Percentiles rank a stretch among this genome's conserved stretches.
phyloP scores from a whole-genome alignment of 2,113 vertebrate genomes.

The Trematomus loennbergii region DNA sequence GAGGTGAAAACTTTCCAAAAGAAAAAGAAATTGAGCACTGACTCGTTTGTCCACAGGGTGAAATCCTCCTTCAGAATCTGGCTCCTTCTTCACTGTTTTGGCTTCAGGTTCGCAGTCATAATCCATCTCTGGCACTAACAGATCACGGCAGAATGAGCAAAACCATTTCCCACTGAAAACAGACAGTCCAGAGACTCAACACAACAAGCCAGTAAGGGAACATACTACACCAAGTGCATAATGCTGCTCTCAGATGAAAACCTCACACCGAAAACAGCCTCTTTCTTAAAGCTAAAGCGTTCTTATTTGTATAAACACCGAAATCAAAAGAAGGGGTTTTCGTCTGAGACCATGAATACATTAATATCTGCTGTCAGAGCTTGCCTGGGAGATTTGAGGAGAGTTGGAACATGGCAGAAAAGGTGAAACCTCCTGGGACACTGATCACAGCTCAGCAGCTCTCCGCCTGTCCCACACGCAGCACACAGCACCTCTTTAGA shows the following conservation, averaged over 20 bases:
- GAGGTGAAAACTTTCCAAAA: background rate
- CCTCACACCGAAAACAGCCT: slow-evolving; percentile 8
- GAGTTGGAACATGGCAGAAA: slow-evolving; percentile 90
- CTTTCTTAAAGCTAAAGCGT: background rate
- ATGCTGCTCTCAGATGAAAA: slow-evolving; percentile 30
- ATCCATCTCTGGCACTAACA: slow-evolving; percentile 85
- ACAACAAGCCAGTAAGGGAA: slow-evolving; percentile 6
- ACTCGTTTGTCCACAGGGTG: slow-evolving; percentile 86
- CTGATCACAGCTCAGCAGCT: slow-evolving; percentile 90
- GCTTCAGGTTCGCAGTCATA: slow-evolving; percentile 81
- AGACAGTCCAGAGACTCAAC: slow-evolving; percentile 25
- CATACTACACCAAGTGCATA: background rate
- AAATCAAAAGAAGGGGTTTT: slow-evolving; percentile 16
- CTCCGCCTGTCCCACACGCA: slow-evolving; percentile 92
- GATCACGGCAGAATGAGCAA: slow-evolving; percentile 89
- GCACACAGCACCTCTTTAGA: slow-evolving; percentile 91
- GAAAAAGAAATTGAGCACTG: slow-evolving; percentile 15
- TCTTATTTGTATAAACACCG: slow-evolving; percentile 8
- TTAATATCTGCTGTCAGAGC: slow-evolving; percentile 13
- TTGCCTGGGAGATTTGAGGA: slow-evolving; percentile 92
- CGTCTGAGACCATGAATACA: slow-evolving; percentile 22
- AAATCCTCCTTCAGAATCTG: slow-evolving; percentile 73
- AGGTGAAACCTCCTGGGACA: slow-evolving; percentile 95
- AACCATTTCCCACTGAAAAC: slow-evolving; percentile 89
- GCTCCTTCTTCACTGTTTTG: slow-evolving; percentile 66